A percentile compares a stretch with the other conserved stretches of the same genome.
Evolutionary conservation across 2,113 vertebrate species (phyloP).

Genomic region (Lucifuga dentata): DNA sequence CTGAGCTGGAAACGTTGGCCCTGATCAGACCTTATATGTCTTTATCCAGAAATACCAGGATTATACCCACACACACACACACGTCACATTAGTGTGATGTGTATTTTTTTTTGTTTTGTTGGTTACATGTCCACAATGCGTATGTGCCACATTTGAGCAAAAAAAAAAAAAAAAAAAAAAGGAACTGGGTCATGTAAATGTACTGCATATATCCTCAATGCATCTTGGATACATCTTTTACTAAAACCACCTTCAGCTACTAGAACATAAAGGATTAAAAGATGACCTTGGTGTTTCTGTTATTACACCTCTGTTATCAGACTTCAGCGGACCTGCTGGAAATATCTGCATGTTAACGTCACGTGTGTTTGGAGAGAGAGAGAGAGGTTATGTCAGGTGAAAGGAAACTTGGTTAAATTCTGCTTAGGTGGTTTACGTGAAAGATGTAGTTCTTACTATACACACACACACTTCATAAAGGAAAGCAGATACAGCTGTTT

Average conservation of each 20-base stretch:
- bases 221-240: too few species aligned
- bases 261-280: too few species aligned
- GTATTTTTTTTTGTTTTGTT: too few species aligned
- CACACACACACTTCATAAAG: slow-evolving; percentile 59
- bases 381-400: slow-evolving; percentile 63
- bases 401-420: slow-evolving; percentile 17
- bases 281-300: neutral
- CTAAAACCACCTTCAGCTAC: too few species aligned
- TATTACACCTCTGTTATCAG: slow-evolving; percentile 15
- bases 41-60: slow-evolving; percentile 30
- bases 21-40: slow-evolving; percentile 29
- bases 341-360: slow-evolving; percentile 69
- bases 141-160: too few species aligned
- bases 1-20: slow-evolving; percentile 30
- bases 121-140: too few species aligned
- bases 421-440: too few species aligned
- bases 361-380: slow-evolving; percentile 29
- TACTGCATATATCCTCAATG: too few species aligned
- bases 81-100: too few species aligned
- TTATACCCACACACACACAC: slow-evolving; percentile 20
- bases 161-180: too few species aligned
- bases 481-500: slow-evolving; percentile 63
- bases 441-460: slow-evolving; percentile 26
- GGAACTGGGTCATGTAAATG: too few species aligned
- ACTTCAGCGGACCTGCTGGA: slow-evolving; percentile 12